Base-by-base conservation (phyloP, 2,113 vertebrate species). In the Diadophis punctatus region DNA sequence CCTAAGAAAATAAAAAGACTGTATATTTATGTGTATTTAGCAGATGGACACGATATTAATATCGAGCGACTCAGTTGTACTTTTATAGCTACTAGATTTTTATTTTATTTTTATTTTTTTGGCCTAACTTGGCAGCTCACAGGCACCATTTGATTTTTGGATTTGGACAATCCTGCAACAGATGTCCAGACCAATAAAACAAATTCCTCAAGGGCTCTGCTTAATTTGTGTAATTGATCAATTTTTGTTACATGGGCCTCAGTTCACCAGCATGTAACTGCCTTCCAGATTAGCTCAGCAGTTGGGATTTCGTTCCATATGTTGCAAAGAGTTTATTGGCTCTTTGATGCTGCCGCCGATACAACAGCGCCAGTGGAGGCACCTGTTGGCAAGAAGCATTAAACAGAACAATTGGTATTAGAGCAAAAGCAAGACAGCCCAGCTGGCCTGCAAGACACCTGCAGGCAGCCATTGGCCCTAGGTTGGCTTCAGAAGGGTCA, bases 81-180 rank as follows among this genome's bases (percentile, higher is more conserved):
- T 98, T 99, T 99, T 98, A 99, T 98, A 98, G 98, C 98, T 98
- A 97, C 97, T 98, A 98, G 97, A 98, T 98, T 98, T 98, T 98
- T 88, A 46, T 98, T 98, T 98, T 74, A 48, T 68, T 30, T 48
- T 97, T 46, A 46, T 98, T 55, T 88, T 90, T 52, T 98, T 98
- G 98, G 98, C 96, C 98, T 98, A 97, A 98, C 98, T 99, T 98
- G 98, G 98, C 98, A 98, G 98, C 97, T 98, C 97, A 95, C 96
- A 98, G 97, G 96, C 98, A 98, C 98, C 98, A 98, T 98, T 99
- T 99, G 99, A 99, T 99, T 99, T 97, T 99, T 98, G 99, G 98
- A 99, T 99, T 99, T 99, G 98, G 99, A 99, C 99, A 99, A 99
- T 99, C 98, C 98, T 98, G 98, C 98, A 99, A 99, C 99, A 99